Evolutionary conservation across 2,797 vertebrate genomes (phyloP).

Genomic region (Hoplostethus atlanticus): DNA sequence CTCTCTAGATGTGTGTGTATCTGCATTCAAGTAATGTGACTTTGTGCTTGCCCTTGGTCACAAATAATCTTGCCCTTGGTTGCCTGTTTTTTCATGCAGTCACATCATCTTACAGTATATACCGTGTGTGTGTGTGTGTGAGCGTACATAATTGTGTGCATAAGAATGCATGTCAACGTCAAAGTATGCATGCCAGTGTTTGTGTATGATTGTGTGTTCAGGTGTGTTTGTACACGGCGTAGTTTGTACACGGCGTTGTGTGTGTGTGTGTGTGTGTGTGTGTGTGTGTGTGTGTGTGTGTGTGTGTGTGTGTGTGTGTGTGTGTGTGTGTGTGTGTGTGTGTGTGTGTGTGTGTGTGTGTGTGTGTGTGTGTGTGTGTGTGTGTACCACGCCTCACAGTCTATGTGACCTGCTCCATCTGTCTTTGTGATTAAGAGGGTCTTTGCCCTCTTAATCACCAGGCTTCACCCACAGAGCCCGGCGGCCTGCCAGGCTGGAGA

Average conservation of each 20-base stretch:
- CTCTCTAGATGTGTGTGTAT: neutral
- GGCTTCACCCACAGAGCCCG: slow-evolving; percentile 25
- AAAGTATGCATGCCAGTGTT: neutral
- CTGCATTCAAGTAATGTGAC: neutral
- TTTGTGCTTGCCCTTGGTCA: neutral
- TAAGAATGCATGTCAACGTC: neutral
- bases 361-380: neutral
- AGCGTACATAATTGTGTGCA: neutral
- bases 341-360: no score
- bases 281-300: slow-evolving; percentile 9
- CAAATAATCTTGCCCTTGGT: neutral
- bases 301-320: slow-evolving; percentile 40
- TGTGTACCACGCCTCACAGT: slow-evolving; percentile 15
- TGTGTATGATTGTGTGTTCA: slow-evolving; percentile 5
- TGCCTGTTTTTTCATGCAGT: slow-evolving; percentile 21
- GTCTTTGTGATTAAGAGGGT: slow-evolving; percentile 57
- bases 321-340: neutral
- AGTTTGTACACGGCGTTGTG: neutral
- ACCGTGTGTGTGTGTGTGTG: slow-evolving; percentile 13
- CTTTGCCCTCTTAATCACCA: slow-evolving; percentile 59
- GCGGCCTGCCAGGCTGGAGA: slow-evolving; percentile 25
- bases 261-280: neutral
- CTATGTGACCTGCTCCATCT: slow-evolving; percentile 69
- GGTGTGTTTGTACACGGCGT: neutral
- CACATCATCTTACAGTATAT: slow-evolving; percentile 2